Percentiles rank a stretch among this genome's conserved stretches.
Evolutionary conservation across 2,888 invertebrate genomes (phyloP).

Genomic region (Luperina testacea): DNA sequence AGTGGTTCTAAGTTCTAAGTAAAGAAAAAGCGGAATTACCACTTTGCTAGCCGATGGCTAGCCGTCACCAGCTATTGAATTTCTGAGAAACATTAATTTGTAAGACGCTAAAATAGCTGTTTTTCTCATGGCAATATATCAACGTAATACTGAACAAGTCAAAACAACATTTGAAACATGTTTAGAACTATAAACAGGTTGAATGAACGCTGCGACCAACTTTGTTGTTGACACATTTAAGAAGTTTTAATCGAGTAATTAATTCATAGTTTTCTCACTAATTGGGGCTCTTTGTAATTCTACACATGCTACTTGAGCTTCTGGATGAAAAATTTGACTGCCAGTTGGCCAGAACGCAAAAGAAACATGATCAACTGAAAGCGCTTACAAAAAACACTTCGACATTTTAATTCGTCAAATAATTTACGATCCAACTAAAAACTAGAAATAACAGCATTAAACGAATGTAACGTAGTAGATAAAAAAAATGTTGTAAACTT

Average conservation of each 20-base stretch:
- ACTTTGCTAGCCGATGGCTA: conserved; percentile 19
- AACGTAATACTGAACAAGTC: conserved; percentile 38
- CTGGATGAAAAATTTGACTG: conserved; percentile 1
- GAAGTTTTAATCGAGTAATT: conserved; percentile 21
- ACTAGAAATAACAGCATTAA: conserved; percentile 4
- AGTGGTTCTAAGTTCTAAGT: conserved; percentile 4
- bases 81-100: conserved; percentile 42
- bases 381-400: background rate
- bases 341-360: background rate
- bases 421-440: conserved; percentile 14
- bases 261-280: conserved; percentile 35
- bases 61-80: conserved; percentile 17
- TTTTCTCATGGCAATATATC: conserved; percentile 39
- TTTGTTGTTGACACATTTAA: conserved; percentile 13
- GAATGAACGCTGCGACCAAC: conserved; percentile 47
- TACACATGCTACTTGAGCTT: background rate
- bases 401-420: conserved; percentile 4
- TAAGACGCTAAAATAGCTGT: conserved; percentile 28
- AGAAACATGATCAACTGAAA: background rate
- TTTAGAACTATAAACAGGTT: conserved; percentile 47
- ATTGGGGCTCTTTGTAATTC: conserved; percentile 39
- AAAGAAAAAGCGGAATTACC: conserved; percentile 54
- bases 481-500: conserved; percentile 81
- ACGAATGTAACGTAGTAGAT: background rate
- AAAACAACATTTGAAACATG: conserved; percentile 48